These are phyloP conservation scores for Periparus ater DNA, from an alignment of 2,797 vertebrate genomes.

Conservation along the genomic window DNA sequence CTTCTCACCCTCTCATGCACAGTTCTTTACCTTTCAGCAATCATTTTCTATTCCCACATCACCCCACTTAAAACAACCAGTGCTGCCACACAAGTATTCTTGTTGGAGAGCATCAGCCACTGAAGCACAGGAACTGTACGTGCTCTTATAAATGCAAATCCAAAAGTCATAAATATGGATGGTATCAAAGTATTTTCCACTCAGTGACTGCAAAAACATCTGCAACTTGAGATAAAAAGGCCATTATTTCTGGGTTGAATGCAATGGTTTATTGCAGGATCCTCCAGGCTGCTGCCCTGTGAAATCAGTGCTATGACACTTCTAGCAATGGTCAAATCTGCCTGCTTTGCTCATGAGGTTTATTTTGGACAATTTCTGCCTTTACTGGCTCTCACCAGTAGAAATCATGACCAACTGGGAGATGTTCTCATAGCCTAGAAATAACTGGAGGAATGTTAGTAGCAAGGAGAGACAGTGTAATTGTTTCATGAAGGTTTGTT, in stretches of 20 bases:
- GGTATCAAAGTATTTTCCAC: neutral
- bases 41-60: neutral
- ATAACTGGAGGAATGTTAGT: neutral
- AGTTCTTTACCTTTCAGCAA: neutral
- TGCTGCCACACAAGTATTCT: neutral
- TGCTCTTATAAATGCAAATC: neutral
- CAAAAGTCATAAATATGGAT: neutral
- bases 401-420: neutral
- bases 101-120: neutral
- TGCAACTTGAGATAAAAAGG: conserved; percentile 6
- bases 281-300: neutral
- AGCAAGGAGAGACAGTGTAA: neutral
- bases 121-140: neutral
- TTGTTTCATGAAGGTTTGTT: neutral
- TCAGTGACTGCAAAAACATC: neutral
- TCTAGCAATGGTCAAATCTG: neutral
- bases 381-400: neutral
- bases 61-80: neutral
- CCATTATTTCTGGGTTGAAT: neutral
- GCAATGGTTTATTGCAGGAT: neutral
- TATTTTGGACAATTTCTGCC: neutral
- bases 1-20: neutral
- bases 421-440: neutral
- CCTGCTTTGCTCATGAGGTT: neutral
- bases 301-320: neutral